Conservation (phyloP, 2,113 vertebrate genomes). For the Heterotis niloticus region DNA sequence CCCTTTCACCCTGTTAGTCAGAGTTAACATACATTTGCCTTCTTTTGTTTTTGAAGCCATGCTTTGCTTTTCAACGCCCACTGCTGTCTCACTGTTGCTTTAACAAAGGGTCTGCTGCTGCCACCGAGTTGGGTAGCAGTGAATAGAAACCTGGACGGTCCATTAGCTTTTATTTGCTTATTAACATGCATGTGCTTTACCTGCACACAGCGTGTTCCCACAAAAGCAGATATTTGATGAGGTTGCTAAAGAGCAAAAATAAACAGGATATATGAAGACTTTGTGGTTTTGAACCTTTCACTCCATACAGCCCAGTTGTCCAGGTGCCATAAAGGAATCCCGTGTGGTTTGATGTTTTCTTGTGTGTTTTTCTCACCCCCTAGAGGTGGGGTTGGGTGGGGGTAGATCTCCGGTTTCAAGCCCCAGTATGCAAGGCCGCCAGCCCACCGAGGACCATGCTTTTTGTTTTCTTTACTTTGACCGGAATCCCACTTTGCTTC, state of each 20-base stretch:
- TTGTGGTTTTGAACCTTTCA: not conserved
- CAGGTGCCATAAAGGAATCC: conserved; percentile 43
- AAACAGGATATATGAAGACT: not conserved
- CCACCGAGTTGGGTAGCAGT: not conserved
- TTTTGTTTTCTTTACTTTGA: conserved; percentile 53
- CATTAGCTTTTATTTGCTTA: not conserved
- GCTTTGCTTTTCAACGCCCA: no score
- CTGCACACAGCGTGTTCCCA: no score
- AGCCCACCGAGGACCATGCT: conserved; percentile 57
- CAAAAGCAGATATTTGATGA: not conserved
- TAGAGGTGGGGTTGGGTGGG: conserved; percentile 38
- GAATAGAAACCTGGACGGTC: not conserved
- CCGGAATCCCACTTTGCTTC: conserved; percentile 70
- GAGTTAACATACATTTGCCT: not conserved
- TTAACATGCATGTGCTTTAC: no score
- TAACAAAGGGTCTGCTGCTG: not conserved
- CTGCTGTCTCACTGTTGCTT: not conserved
- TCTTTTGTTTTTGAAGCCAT: not conserved
- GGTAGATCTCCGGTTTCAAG: conserved; percentile 63
- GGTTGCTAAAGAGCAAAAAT: not conserved
- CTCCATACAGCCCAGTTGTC: not conserved
- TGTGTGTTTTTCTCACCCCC: conserved; percentile 11
- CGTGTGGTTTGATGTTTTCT: conserved; percentile 53
- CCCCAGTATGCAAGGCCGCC: conserved; percentile 68
- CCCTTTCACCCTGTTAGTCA: conserved; percentile 57